phyloP scores from a whole-genome alignment of 2,113 vertebrate species.

The Athene cunicularia region DNA sequence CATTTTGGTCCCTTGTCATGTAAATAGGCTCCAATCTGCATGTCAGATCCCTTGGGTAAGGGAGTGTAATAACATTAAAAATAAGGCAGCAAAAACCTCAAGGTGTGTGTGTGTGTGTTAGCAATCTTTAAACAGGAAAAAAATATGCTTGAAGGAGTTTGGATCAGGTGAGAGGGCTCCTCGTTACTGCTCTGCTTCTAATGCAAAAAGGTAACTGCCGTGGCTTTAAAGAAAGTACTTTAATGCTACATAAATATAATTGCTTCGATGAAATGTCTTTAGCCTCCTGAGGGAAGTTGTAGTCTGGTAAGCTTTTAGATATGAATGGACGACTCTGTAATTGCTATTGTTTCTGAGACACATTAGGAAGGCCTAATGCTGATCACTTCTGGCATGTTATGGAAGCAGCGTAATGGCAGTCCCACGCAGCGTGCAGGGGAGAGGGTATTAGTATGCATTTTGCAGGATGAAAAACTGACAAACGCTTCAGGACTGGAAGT shows the following conservation, averaged over 20 bases:
- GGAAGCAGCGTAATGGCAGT: neutral
- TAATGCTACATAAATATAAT: constrained; percentile 62
- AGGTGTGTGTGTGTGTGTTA: neutral
- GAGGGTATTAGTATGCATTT: neutral
- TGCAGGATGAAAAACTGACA: constrained; percentile 18
- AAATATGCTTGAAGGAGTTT: neutral
- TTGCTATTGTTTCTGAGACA: constrained; percentile 59
- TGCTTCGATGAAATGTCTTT: constrained; percentile 62
- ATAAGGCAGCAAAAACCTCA: neutral
- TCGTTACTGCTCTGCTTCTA: neutral
- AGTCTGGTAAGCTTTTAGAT: constrained; percentile 57
- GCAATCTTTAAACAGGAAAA: constrained; percentile 22
- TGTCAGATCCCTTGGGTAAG: constrained; percentile 21
- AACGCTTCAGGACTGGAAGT: constrained; percentile 10
- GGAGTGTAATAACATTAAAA: constrained; percentile 7
- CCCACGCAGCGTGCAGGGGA: neutral
- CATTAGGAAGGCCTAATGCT: constrained; percentile 47
- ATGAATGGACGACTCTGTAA: constrained; percentile 60
- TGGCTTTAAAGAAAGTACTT: constrained; percentile 20
- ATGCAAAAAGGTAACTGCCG: neutral
- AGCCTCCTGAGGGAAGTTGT: constrained; percentile 63
- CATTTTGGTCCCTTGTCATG: constrained; percentile 44
- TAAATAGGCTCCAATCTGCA: constrained; percentile 47
- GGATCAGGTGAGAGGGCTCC: neutral
- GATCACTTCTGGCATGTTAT: constrained; percentile 26